A percentile compares a stretch with the other conserved stretches of the same genome.
phyloP scores from a whole-genome alignment of 2,888 invertebrate genomes.

The Saturnia japonica region DNA sequence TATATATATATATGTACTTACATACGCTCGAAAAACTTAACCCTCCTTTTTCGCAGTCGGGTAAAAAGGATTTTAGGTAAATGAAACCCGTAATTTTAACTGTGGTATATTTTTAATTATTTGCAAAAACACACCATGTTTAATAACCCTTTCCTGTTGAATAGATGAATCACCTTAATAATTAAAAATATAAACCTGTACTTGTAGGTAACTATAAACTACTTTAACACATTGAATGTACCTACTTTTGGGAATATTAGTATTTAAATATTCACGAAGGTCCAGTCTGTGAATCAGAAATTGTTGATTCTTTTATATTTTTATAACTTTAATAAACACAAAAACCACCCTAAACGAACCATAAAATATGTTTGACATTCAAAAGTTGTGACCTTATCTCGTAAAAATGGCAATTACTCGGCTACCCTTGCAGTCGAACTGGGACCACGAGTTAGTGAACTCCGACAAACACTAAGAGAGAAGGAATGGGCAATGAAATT shows the following conservation, averaged over 20 bases:
- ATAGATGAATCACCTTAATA: not conserved
- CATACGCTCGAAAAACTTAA: no score
- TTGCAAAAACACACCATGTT: not conserved
- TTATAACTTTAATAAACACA: constrained; percentile 13
- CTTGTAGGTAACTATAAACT: not conserved
- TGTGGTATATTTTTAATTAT: not conserved
- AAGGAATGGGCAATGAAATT: constrained; percentile 82
- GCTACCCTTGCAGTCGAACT: constrained; percentile 66
- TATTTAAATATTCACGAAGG: not conserved
- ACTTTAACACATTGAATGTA: not conserved
- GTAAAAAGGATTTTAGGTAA: no score
- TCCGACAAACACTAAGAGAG: constrained; percentile 75
- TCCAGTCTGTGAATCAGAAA: not conserved
- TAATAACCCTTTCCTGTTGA: not conserved
- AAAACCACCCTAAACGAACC: constrained; percentile 31
- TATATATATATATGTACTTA: no score
- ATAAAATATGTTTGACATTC: constrained; percentile 78
- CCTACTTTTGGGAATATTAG: not conserved
- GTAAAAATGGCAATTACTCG: constrained; percentile 78
- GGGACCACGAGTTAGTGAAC: constrained; percentile 67
- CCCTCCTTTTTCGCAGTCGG: no score
- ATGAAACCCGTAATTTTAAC: not conserved
- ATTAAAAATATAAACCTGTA: not conserved
- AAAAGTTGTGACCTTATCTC: constrained; percentile 78
- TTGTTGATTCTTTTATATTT: not conserved